Base-by-base conservation (phyloP, 1,140 invertebrate species). In the Sycophila sp. region DNA sequence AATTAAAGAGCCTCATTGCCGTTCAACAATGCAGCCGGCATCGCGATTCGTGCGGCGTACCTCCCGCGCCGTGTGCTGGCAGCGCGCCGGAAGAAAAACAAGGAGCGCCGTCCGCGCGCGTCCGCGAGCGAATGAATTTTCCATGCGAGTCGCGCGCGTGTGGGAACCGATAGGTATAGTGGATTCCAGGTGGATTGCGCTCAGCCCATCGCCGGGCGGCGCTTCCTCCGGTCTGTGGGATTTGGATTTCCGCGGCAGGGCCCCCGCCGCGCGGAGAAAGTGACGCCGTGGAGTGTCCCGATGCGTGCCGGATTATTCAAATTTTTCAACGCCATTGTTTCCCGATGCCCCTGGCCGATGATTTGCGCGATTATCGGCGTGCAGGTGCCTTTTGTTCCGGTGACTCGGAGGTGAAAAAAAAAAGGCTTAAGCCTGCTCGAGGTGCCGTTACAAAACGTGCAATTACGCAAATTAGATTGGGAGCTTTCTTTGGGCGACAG, bases 231-330 rank as follows among this genome's bases (percentile, higher is more conserved):
- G n/a, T n/a, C n/a, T n/a, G 53, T 56, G 53, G 30, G 53, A 56
- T 56, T 56, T 56, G 34, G 53, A 30, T 56, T 26, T 26, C 40
- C 6, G 4, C 4, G 10, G n/a, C n/a, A n/a, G 24, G 42, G 6
- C 42, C 24, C 17, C n/a, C 19, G n/a, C 30, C 22, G n/a, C 4
- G 28, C 10, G 30, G 53, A 56, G 53, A 56, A 56, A 56, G 53
- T 56, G 53, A 56, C 13, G 53, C 30, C 53, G 30, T 53, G 49
- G 26, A 56, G 22, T 56, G 28, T 19, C 53, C n/a, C 30, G 30
- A 32, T 56, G 53, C 28, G 28, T 56, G 8, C 17, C 30, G 30
- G 30, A 56, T 56, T 56, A 56, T 56, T 56, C 30, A 56, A 56
- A 56, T 56, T 56, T 45, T 56, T 56, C 26, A 1, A 17, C 3